Base-by-base conservation (phyloP, 2,113 vertebrate species). In the Pituophis catenifer region DNA sequence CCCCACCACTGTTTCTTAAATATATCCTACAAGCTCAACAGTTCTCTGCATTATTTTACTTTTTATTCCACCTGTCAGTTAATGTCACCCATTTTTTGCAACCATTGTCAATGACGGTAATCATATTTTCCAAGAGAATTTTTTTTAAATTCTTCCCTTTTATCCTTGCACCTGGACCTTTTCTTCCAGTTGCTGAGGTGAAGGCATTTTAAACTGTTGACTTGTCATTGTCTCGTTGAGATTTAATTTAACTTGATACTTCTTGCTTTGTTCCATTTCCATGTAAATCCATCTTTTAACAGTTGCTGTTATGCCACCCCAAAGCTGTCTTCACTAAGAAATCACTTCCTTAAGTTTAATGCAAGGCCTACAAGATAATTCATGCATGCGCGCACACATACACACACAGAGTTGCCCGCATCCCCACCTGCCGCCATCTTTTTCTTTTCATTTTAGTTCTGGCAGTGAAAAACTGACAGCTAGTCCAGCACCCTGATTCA, bases 401-500 rank as follows among this genome's bases (percentile, higher is more conserved):
- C 70, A 15, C 26, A 5, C 10, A 5, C 19, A 2, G 44, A 48
- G 44, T 48, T 5, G 24, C 26, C 59, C 26, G 0, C 26, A 12
- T 8, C 70, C 7, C 95, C 33, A 13, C 33, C 70, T 19, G 12
- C 29, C 48, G 0, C 75, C 53, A 0, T 2, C 81, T 95, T 94
- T 92, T 96, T 93, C 96, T 94, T 96, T 94, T 94, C 62, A 90
- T 94, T 95, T 96, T 94, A 91, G 95, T 86, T 38, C 86, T 95
- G 95, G 93, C 95, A 96, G 91, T 97, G 94, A 96, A 95, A 95
- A 95, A 93, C 93, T 95, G 95, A 97, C 97, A 97, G 96, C 94
- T 96, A 95, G 91, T 93, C 95, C 95, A 95, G 92, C 91, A 92
- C 55, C 93, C 92, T 96, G 96, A 98, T 98, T 98, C 96, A 96